Base-by-base conservation (phyloP, 1,140 invertebrate genomes). In the Paraescarpia echinospica region DNA sequence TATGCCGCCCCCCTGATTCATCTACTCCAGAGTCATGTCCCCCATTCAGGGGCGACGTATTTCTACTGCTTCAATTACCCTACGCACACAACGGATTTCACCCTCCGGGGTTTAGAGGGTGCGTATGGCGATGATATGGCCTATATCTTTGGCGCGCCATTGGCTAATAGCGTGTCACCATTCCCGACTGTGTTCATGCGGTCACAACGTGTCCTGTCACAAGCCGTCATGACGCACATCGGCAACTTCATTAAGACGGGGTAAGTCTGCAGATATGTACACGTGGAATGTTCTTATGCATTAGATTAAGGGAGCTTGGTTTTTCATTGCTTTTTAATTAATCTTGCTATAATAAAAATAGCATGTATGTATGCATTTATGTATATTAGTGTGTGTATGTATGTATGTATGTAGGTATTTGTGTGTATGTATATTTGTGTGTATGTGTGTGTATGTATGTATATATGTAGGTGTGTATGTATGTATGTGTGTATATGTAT, bases 221-320 rank as follows among this genome's bases (percentile, higher is more conserved):
- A 99, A 96, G 98, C 98, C 92, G 98, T 99, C 91, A 99, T 99
- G 97, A 97, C 98, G 35, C 99, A 99, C 95, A 98, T 99, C 96
- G 98, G 98, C n/a, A 99, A 99, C 96, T 99, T 99, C 95, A 98
- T 98, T 27, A 98, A 98, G 95, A 98, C 98, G n/a, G 99, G 99
- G 99, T 99, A 97, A 97, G 97, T 91, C 34, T 89, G 92, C n/a
- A 77, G 18, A 77, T 77, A 77, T 41, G 41, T 41, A 41, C 4
- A 41, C 12, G 41, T 41, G 12, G 41, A 41, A 41, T 41, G 41
- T 41, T 41, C 4, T 41, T 41, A 41, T 41, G 4, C 41, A 41
- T 41, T 4, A 41, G 4, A 6, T 41, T 6, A 41, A 41, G 12
- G 41, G n/a, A n/a, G n/a, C n/a, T n/a, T n/a, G n/a, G n/a, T n/a